Evolutionary conservation across 2,113 vertebrate genomes (phyloP).

Genomic region (Stegostoma tigrinum): DNA sequence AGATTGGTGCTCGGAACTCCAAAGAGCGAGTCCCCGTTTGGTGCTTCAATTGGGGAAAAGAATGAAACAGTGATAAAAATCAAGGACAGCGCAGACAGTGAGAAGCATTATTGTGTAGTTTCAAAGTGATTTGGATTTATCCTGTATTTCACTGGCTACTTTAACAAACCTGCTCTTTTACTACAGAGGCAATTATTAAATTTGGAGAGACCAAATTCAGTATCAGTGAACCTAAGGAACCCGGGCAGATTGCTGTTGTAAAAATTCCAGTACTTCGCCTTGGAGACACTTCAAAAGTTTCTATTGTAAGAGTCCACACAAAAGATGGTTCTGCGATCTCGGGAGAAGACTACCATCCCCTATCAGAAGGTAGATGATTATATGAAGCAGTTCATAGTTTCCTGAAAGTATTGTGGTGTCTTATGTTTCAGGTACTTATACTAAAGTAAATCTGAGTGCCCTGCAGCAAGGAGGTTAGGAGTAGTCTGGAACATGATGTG

Average conservation of each 20-base stretch:
- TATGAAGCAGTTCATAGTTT: neutral
- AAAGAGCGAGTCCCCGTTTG: conserved; percentile 74
- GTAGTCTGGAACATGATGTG: neutral
- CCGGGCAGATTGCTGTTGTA: conserved; percentile 59
- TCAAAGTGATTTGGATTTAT: neutral
- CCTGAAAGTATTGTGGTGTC: neutral
- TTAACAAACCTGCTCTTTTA: conserved; percentile 40
- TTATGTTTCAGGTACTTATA: neutral
- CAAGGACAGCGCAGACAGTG: conserved; percentile 78
- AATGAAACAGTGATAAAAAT: conserved; percentile 86
- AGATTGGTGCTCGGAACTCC: conserved; percentile 82
- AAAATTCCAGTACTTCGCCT: conserved; percentile 76
- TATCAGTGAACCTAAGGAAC: conserved; percentile 72
- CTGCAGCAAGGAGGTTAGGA: neutral
- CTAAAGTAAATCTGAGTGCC: conserved; percentile 13
- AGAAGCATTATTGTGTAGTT: conserved; percentile 46
- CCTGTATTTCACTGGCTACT: neutral
- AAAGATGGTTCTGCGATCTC: conserved; percentile 87
- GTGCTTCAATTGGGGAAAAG: conserved; percentile 74
- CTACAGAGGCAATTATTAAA: conserved; percentile 75
- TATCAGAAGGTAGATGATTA: conserved; percentile 74
- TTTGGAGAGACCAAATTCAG: conserved; percentile 75
- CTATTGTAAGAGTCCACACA: conserved; percentile 84
- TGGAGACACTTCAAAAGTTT: conserved; percentile 82
- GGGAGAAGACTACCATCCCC: conserved; percentile 84